Evolutionary conservation across 2,797 vertebrate genomes (phyloP), one percentile per base, ranked within the genome.

Genomic region (Eleutherodactylus coqui): DNA sequence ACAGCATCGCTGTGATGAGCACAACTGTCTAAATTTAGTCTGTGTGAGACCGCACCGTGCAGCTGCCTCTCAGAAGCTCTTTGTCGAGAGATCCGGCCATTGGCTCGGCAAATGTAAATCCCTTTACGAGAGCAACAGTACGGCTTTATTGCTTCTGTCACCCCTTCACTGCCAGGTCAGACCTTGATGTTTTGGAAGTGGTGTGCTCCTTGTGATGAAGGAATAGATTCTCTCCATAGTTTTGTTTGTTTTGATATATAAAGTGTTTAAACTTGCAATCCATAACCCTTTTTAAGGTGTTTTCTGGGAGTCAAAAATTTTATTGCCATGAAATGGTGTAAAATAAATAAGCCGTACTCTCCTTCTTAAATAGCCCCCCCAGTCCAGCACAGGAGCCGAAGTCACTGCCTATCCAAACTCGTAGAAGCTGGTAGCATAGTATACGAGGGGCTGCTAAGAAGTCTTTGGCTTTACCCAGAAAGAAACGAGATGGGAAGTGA

Each of bases 21-120:
- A 94, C 92, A 94, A 94, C 93, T 92, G 91, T 92, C 94, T 95
- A 95, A 95, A 94, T 95, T 95, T 95, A 95, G 94, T 94, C 93
- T 93, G 92, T 93, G 92, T 93, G 92, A 94, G 94, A 92, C 90
- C 84, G 32, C 92, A 92, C 89, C 91, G 77, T 93, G 92, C 91
- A 93, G 90, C 92, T 92, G 92, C 91, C 91, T 93, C 93, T 91
- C 87, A 91, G 90, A 93, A 90, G 91, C 93, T 91, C 86, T 91
- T 85, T 85, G 89, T 84, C 88, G 88, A 90, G 90, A 86, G 90
- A 91, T 89, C n/a, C 92, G 92, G 86, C 88, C 90, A 89, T 62
- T 91, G 83, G 90, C 91, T 93, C 89, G 86, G 70, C 1, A 82
- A 90, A 91, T 87, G 84, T 86, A 92, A 90, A 90, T 89, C 88